phyloP scores from a whole-genome alignment of 1,140 invertebrate species.

The Atta colombica region DNA sequence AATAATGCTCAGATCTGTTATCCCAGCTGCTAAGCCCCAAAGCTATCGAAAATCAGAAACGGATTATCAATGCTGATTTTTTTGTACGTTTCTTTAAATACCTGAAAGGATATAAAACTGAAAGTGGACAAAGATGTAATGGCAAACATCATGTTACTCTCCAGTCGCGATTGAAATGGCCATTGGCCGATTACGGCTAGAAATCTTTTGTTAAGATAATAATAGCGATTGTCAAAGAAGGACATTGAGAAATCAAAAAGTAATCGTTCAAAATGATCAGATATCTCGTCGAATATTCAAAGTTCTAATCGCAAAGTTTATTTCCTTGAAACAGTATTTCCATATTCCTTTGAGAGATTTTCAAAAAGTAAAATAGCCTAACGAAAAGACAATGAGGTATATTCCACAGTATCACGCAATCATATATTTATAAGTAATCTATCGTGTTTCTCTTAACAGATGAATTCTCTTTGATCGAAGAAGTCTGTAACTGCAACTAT shows the following conservation, averaged over 20 bases:
- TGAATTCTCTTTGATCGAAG: background rate
- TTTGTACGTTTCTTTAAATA: background rate
- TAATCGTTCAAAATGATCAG: background rate
- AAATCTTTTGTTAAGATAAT: constrained; percentile 28
- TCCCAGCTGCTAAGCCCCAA: constrained; percentile 7
- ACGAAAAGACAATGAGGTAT: background rate
- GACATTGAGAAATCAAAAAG: background rate
- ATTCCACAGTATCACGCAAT: background rate
- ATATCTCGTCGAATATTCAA: constrained; percentile 21
- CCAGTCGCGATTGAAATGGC: constrained; percentile 38
- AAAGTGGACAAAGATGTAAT: constrained; percentile 3
- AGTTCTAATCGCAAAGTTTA: background rate
- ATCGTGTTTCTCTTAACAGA: background rate
- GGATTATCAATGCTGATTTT: background rate
- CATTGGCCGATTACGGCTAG: constrained; percentile 22
- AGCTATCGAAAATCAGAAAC: background rate
- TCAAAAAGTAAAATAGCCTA: background rate
- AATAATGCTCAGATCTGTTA: constrained; percentile 24
- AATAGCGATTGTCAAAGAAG: constrained; percentile 37
- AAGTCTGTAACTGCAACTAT: background rate
- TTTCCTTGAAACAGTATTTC: background rate
- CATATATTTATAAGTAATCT: background rate
- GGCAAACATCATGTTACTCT: background rate
- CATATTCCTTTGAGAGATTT: background rate
- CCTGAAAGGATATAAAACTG: constrained; percentile 6